Conservation (phyloP, 2,888 invertebrate genomes). For the Mesochorus sp. region DNA sequence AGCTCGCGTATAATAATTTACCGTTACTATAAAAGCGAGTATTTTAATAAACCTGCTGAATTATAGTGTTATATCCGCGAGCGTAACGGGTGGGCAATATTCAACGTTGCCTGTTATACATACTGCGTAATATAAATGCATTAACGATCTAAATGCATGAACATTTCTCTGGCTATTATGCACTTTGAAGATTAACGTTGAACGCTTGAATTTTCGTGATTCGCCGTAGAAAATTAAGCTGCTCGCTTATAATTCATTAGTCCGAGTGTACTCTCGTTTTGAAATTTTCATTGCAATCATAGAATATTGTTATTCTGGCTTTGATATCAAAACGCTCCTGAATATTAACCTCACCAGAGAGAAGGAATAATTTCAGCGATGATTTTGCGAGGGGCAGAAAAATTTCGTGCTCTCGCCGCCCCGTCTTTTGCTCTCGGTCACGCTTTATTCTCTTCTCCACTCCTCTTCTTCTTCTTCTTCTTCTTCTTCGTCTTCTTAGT, state of each 20-base stretch:
- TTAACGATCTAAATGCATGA: not conserved
- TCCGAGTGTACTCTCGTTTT: too few species aligned
- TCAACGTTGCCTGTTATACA: conserved; percentile 21
- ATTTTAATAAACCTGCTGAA: conserved; percentile 59
- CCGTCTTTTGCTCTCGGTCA: conserved; percentile 68
- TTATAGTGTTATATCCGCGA: conserved; percentile 47
- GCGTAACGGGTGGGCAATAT: conserved; percentile 41
- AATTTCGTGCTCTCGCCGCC: conserved; percentile 42
- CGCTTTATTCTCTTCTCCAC: conserved; percentile 67
- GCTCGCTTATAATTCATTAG: too few species aligned
- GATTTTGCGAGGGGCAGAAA: conserved; percentile 42
- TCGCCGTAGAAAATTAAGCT: too few species aligned
- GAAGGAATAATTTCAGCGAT: conserved; percentile 38
- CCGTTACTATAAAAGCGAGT: conserved; percentile 55
- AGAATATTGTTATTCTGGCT: too few species aligned
- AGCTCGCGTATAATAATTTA: conserved; percentile 57
- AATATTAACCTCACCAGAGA: conserved; percentile 5
- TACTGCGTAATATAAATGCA: conserved; percentile 45
- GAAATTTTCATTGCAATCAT: too few species aligned
- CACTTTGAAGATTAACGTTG: too few species aligned
- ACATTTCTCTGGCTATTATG: conserved; percentile 43
- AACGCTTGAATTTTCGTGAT: too few species aligned
- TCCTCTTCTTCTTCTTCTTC: conserved; percentile 66
- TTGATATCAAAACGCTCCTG: too few species aligned
- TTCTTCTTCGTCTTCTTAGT: conserved; percentile 59